These are phyloP conservation scores for Physeter macrocephalus DNA, from an alignment of 2,113 vertebrate species.

Conservation along the genomic window DNA sequence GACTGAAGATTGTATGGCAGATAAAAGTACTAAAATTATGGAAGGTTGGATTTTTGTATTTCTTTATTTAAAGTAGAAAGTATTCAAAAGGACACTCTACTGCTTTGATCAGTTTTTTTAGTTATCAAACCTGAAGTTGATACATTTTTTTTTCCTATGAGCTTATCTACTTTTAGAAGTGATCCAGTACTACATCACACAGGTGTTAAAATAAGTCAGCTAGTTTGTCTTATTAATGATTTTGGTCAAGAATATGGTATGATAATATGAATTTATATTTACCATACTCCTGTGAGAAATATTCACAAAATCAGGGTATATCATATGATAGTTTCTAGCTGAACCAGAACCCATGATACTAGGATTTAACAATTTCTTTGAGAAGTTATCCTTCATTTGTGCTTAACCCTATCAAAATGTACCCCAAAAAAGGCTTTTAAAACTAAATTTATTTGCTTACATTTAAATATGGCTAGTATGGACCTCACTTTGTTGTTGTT, in stretches of 20 bases:
- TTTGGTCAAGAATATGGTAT: neutral
- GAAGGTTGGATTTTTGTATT: constrained; percentile 47
- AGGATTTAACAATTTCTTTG: neutral
- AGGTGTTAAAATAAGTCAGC: neutral
- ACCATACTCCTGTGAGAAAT: neutral
- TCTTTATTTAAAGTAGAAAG: neutral
- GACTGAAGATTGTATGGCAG: neutral
- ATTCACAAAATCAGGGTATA: neutral
- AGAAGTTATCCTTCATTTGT: neutral
- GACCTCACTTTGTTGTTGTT: neutral
- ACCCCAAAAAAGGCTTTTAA: neutral
- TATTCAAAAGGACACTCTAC: neutral
- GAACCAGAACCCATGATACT: neutral
- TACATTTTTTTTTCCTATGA: neutral
- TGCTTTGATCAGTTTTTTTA: neutral
- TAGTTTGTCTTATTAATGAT: neutral
- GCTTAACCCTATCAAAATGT: neutral
- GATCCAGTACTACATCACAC: neutral
- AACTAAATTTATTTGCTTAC: neutral
- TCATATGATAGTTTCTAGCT: neutral
- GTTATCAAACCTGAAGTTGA: neutral
- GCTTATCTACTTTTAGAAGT: neutral
- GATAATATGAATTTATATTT: neutral
- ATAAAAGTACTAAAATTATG: neutral
- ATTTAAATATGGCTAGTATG: neutral